Evolutionary conservation across 2,113 vertebrate species (phyloP).

Genomic region (Danio rerio): DNA sequence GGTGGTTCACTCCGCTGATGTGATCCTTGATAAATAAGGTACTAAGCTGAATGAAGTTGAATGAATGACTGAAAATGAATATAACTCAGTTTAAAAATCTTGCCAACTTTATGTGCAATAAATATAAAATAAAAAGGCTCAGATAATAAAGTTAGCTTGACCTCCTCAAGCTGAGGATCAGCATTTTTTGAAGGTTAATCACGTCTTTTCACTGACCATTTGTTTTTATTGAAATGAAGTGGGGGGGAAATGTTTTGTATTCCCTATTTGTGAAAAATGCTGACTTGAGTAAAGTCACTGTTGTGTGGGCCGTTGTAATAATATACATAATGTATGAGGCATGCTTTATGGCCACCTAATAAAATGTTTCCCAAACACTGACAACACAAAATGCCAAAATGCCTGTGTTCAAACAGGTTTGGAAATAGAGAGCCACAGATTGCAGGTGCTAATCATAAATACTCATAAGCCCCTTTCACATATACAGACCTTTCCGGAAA

Average conservation of each 20-base stretch:
- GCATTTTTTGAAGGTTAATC: not conserved
- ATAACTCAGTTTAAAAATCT: too few species aligned
- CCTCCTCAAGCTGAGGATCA: not conserved
- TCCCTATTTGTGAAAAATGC: not conserved
- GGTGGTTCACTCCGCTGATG: too few species aligned
- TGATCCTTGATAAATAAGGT: too few species aligned
- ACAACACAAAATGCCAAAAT: not conserved
- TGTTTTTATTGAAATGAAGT: not conserved
- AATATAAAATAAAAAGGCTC: not conserved
- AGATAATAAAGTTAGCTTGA: not conserved
- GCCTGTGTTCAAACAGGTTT: too few species aligned
- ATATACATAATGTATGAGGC: not conserved
- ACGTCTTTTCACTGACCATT: not conserved
- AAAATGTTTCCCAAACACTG: not conserved
- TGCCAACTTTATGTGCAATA: not conserved
- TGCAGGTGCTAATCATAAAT: conserved; percentile 76
- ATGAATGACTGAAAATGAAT: too few species aligned
- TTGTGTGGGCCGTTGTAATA: not conserved
- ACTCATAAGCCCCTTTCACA: too few species aligned
- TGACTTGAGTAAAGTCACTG: not conserved
- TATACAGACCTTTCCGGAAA: too few species aligned
- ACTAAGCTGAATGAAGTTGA: too few species aligned
- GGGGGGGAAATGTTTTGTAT: not conserved
- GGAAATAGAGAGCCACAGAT: conserved; percentile 48
- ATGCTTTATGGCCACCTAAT: conserved; percentile 34